Evolutionary conservation across 1,140 invertebrate species (phyloP).

Genomic region (Drosophila subpulchrella): DNA sequence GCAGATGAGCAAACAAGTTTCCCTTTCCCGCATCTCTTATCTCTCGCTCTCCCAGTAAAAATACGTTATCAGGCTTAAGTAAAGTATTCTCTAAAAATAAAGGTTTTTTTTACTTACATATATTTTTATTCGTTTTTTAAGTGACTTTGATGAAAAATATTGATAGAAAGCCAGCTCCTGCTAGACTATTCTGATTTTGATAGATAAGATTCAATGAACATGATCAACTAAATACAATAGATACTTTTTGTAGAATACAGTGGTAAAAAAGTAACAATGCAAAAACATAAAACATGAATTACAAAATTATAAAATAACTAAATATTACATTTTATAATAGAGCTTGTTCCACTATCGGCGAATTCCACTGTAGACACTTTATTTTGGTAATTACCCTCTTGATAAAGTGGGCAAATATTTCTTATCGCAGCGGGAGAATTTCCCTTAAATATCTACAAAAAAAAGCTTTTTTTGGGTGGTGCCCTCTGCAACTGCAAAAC

Average conservation of each 20-base stretch:
- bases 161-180: no score
- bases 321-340: neutral
- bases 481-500: slow-evolving; percentile 52
- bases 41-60: slow-evolving; percentile 8
- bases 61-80: neutral
- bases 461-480: slow-evolving; percentile 60
- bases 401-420: slow-evolving; percentile 17
- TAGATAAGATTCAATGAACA: no score
- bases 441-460: slow-evolving; percentile 12
- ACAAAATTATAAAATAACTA: neutral
- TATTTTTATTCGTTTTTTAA: neutral
- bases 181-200: no score
- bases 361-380: neutral
- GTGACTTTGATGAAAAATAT: neutral
- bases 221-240: no score
- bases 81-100: neutral
- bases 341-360: neutral
- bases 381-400: neutral
- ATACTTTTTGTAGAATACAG: no score
- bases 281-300: no score
- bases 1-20: slow-evolving; percentile 41
- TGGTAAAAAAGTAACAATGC: no score
- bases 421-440: slow-evolving; percentile 10
- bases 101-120: neutral
- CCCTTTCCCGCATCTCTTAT: slow-evolving; percentile 40